Evolutionary conservation across 1,140 invertebrate species (phyloP).

Genomic region (Drosophila watanabei): DNA sequence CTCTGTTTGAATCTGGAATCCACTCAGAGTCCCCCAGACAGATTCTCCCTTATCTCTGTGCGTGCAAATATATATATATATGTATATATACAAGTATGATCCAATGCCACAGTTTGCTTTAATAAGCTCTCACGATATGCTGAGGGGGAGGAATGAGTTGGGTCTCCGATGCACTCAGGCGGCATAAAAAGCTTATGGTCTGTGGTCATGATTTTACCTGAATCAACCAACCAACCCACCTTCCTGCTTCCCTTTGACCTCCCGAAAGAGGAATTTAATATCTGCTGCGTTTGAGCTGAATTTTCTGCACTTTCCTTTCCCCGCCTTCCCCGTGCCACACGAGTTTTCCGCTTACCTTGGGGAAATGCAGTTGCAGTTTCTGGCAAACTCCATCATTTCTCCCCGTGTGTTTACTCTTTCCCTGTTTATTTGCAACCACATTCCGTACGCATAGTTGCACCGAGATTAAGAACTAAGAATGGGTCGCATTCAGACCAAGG

Average conservation of each 20-base stretch:
- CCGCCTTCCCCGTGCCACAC: not conserved
- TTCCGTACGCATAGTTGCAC: conserved; percentile 37
- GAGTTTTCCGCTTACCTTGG: not conserved
- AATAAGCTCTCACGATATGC: conserved; percentile 32
- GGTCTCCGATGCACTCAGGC: conserved; percentile 43
- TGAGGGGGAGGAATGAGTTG: not conserved
- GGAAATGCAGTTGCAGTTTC: conserved; percentile 17
- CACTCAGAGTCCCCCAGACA: conserved; percentile 6
- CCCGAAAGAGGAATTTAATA: conserved; percentile 46
- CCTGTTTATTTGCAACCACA: conserved; percentile 41
- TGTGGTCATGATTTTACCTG: conserved; percentile 47
- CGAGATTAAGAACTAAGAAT: conserved; percentile 15
- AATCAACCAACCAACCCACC: conserved; percentile 1
- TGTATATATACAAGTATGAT: not conserved
- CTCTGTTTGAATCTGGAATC: not conserved
- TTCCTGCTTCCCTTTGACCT: conserved; percentile 18
- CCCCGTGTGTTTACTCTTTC: conserved; percentile 30
- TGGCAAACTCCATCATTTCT: conserved; percentile 15
- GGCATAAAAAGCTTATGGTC: conserved; percentile 58
- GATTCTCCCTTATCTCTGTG: conserved; percentile 14
- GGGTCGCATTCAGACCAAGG: not conserved
- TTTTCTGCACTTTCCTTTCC: not conserved
- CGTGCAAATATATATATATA: not conserved
- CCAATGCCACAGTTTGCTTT: conserved; percentile 39
- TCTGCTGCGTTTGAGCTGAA: conserved; percentile 23